These are phyloP conservation scores for Aquatica leii DNA, from an alignment of 2,888 invertebrate genomes.

Conservation along the genomic window DNA sequence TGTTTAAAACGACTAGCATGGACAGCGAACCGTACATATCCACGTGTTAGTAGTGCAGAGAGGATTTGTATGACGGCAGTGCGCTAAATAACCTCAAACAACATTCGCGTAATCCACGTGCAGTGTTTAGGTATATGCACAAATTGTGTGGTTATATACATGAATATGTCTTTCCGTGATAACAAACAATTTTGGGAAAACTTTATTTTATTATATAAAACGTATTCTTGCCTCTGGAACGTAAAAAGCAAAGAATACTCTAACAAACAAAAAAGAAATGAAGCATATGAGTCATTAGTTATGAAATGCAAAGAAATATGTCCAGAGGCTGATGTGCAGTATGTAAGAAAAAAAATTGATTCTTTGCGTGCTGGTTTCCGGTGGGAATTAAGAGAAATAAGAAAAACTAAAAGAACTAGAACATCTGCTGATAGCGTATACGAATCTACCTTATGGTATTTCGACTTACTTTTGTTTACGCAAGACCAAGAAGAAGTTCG, in stretches of 20 bases:
- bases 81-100: not conserved
- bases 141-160: too few species aligned
- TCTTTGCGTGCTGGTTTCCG: slow-evolving; percentile 15
- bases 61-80: not conserved
- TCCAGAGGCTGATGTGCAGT: slow-evolving; percentile 9
- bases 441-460: slow-evolving; percentile 14
- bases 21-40: slow-evolving; percentile 7
- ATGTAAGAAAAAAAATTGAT: slow-evolving; percentile 12
- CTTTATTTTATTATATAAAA: slow-evolving; percentile 16
- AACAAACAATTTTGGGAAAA: too few species aligned
- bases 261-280: not conserved
- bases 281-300: slow-evolving; percentile 5
- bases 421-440: slow-evolving; percentile 8
- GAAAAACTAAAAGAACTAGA: slow-evolving; percentile 12
- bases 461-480: not conserved
- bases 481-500: slow-evolving; percentile 16
- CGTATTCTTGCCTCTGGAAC: too few species aligned
- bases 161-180: too few species aligned
- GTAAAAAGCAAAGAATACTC: slow-evolving; percentile 15
- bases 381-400: slow-evolving; percentile 6
- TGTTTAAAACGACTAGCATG: slow-evolving; percentile 7
- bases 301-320: slow-evolving; percentile 11
- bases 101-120: not conserved
- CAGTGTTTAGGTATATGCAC: too few species aligned
- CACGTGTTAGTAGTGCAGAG: too few species aligned